These are phyloP conservation scores for Coluber constrictor DNA, from an alignment of 2,797 vertebrate genomes.

Conservation along the genomic window DNA sequence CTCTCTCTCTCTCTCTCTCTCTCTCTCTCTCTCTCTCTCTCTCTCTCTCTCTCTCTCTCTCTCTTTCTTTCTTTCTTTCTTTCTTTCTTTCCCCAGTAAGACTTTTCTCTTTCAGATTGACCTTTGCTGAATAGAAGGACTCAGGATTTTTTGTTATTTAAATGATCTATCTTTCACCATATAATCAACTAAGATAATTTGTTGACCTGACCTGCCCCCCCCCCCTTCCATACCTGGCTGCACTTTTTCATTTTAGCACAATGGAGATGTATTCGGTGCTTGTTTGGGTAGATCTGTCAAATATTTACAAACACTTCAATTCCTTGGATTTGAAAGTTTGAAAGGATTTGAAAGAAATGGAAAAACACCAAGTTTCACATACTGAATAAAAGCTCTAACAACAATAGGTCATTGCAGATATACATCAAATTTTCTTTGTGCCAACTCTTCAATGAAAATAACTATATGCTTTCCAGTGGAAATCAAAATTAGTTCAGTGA, in stretches of 20 bases:
- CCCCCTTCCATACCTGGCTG: neutral
- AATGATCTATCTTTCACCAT: neutral
- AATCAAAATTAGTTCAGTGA: neutral
- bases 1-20: too few species aligned
- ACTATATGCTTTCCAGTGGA: neutral
- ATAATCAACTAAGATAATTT: conserved; percentile 4
- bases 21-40: too few species aligned
- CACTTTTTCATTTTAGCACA: conserved; percentile 22
- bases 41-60: too few species aligned
- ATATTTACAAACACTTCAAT: neutral
- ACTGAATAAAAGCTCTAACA: neutral
- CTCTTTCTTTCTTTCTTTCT: too few species aligned
- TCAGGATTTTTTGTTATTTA: neutral
- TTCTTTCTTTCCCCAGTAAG: neutral
- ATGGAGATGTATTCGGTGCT: neutral
- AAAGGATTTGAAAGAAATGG: neutral
- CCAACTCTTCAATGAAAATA: neutral
- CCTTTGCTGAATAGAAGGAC: neutral
- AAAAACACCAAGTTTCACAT: neutral
- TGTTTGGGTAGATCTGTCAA: conserved; percentile 18
- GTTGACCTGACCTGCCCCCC: neutral
- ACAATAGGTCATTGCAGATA: neutral
- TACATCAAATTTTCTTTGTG: neutral
- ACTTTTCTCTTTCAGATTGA: neutral
- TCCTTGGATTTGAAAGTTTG: neutral